phyloP scores from a whole-genome alignment of 2,113 vertebrate genomes.

The Siniperca chuatsi region DNA sequence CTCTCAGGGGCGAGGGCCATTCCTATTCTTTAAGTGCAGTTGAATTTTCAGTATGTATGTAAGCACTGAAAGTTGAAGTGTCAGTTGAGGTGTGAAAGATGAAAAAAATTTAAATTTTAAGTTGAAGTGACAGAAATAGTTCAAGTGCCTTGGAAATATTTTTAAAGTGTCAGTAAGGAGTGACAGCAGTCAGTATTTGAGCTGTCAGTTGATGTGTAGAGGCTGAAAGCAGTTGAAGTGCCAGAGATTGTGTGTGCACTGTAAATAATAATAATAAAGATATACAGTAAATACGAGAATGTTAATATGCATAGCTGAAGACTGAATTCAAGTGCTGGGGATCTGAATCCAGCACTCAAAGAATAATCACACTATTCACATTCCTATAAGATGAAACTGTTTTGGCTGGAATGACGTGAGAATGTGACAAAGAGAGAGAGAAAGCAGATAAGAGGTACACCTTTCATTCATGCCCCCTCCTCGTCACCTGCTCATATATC shows the following conservation, averaged over 20 bases:
- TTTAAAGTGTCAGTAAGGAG: too few relatives aligned
- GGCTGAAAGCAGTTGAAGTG: not conserved
- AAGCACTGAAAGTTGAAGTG: not conserved
- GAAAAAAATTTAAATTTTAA: not conserved
- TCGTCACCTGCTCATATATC: constrained; percentile 52
- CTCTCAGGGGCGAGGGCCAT: not conserved
- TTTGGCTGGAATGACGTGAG: constrained; percentile 7
- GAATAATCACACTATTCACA: not conserved
- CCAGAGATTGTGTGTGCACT: not conserved
- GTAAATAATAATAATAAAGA: not conserved
- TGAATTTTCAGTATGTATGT: not conserved
- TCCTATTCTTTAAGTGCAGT: not conserved
- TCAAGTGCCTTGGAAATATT: not conserved
- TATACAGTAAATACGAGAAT: not conserved
- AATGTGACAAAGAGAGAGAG: not conserved
- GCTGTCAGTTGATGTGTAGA: not conserved
- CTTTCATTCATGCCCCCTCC: constrained; percentile 7
- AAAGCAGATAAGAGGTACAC: not conserved
- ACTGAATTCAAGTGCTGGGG: not conserved
- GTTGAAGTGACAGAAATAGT: not conserved
- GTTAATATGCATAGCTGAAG: too few relatives aligned
- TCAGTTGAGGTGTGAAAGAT: not conserved
- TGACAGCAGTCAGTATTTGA: not conserved
- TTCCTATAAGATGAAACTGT: constrained; percentile 8
- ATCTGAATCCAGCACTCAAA: not conserved